Evolutionary conservation across 2,888 invertebrate species (phyloP).

Genomic region (Leucophora obtusa): DNA sequence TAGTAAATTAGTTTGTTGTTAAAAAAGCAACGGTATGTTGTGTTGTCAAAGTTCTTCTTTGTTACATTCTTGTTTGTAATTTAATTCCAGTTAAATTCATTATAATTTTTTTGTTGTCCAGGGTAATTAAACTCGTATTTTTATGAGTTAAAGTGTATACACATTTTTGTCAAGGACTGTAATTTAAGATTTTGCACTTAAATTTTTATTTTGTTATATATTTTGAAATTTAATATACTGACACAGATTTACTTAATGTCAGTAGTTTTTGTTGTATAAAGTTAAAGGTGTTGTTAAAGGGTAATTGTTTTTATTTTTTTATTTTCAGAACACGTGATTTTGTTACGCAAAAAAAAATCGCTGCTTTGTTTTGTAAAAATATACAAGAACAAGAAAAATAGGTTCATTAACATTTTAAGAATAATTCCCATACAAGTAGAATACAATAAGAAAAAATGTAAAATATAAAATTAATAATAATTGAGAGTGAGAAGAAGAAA

Average conservation of each 20-base stretch:
- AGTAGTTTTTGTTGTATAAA: not conserved
- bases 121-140: conserved; percentile 57
- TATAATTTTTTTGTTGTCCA: not conserved
- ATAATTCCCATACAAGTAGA: not conserved
- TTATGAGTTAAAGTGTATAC: not conserved
- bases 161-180: conserved; percentile 56
- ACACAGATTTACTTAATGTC: conserved; percentile 41
- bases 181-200: conserved; percentile 44
- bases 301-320: conserved; percentile 15
- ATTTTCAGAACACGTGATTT: conserved; percentile 17
- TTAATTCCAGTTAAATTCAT: conserved; percentile 25
- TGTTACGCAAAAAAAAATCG: not conserved
- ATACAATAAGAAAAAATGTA: not conserved
- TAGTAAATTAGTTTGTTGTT: conserved; percentile 13
- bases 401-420: conserved; percentile 25
- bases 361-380: not conserved
- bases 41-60: not conserved
- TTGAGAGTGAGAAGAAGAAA: not conserved
- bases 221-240: conserved; percentile 62
- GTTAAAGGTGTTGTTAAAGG: conserved; percentile 22
- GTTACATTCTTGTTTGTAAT: conserved; percentile 24
- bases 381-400: not conserved
- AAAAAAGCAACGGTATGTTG: not conserved
- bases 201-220: not conserved
- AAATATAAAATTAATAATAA: not conserved